A percentile compares a stretch with the other conserved stretches of the same genome.
Evolutionary conservation across 2,888 invertebrate genomes (phyloP).

Genomic region (Gortyna flavago): DNA sequence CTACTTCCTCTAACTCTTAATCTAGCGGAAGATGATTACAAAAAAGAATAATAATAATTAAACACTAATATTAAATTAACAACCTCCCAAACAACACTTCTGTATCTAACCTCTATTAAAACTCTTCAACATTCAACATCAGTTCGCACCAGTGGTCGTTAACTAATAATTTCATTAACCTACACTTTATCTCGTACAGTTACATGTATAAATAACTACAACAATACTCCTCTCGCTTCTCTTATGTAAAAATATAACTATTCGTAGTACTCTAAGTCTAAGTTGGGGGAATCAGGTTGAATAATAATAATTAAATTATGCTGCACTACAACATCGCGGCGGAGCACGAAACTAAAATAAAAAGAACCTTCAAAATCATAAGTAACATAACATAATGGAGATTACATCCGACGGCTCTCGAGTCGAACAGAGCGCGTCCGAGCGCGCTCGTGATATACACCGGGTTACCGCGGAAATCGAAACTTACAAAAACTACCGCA

Average conservation of each 20-base stretch:
- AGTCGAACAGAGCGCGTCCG: not conserved
- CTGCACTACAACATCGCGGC: slow-evolving; percentile 55
- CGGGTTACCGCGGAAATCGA: not conserved
- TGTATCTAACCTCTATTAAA: slow-evolving; percentile 86
- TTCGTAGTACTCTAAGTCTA: slow-evolving; percentile 58
- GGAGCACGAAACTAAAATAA: slow-evolving; percentile 46
- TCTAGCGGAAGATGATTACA: slow-evolving; percentile 78
- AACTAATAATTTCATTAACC: slow-evolving; percentile 79
- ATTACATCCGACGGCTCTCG: slow-evolving; percentile 10
- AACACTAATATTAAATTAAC: slow-evolving; percentile 81
- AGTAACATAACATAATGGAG: slow-evolving; percentile 4
- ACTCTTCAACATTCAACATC: slow-evolving; percentile 89
- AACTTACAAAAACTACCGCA: slow-evolving; percentile 1
- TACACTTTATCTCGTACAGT: slow-evolving; percentile 72
- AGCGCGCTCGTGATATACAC: not conserved
- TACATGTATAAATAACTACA: slow-evolving; percentile 70
- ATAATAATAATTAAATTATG: slow-evolving; percentile 40
- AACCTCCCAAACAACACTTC: slow-evolving; percentile 85
- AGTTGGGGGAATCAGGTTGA: slow-evolving; percentile 27
- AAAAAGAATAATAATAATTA: slow-evolving; percentile 75
- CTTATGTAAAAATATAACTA: slow-evolving; percentile 88
- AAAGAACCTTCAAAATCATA: slow-evolving; percentile 33
- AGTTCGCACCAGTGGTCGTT: slow-evolving; percentile 89
- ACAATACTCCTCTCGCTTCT: slow-evolving; percentile 77
- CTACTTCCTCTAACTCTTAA: slow-evolving; percentile 69